Evolutionary conservation across 1,140 invertebrate genomes (phyloP).

Genomic region (Drosophila watanabei): DNA sequence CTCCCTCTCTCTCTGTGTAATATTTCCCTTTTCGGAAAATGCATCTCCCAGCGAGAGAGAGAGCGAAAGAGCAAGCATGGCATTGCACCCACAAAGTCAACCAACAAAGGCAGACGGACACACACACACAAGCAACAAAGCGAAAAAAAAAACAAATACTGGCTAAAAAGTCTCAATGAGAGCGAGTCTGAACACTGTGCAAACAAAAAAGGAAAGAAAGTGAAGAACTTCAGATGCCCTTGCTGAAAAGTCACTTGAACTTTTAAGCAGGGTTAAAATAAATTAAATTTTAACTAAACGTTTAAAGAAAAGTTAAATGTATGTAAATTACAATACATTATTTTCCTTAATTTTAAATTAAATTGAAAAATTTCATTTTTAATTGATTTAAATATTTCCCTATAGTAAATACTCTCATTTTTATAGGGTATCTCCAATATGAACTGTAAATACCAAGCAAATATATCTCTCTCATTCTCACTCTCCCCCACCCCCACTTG

Average conservation of each 20-base stretch:
- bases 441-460: conserved; percentile 1
- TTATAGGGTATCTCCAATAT: conserved; percentile 1
- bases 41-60: conserved; percentile 13
- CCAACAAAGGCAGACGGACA: conserved; percentile 46
- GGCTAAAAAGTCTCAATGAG: conserved; percentile 64
- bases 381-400: neutral
- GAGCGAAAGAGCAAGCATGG: conserved; percentile 41
- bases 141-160: neutral
- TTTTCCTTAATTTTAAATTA: neutral
- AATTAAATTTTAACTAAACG: neutral
- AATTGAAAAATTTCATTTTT: neutral
- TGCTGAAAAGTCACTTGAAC: neutral
- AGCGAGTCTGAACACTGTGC: conserved; percentile 34
- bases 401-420: neutral
- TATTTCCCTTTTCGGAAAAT: conserved; percentile 23
- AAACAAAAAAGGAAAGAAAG: conserved; percentile 27
- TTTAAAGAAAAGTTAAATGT: neutral
- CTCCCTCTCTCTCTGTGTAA: neutral
- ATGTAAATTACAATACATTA: too few species aligned
- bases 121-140: conserved; percentile 8
- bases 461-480: conserved; percentile 3
- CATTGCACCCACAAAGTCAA: conserved; percentile 71
- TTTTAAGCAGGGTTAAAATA: conserved; percentile 7
- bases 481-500: neutral
- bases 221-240: conserved; percentile 49